Percentiles rank a stretch among this genome's conserved stretches.
phyloP scores from a whole-genome alignment of 2,797 vertebrate genomes.

The Threskiornis aethiopicus region DNA sequence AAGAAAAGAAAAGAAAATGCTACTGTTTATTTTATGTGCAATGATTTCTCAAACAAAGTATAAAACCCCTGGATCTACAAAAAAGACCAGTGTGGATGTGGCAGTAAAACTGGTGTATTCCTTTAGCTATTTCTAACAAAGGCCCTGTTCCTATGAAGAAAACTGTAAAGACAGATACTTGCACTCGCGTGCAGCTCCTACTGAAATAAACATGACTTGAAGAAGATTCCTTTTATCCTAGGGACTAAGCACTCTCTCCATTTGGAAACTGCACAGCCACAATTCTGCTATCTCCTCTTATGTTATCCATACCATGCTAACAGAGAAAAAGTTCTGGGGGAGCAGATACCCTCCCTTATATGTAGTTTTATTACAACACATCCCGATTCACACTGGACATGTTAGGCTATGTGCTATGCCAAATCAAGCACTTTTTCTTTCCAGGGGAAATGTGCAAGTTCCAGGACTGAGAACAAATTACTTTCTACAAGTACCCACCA shows the following conservation, averaged over 20 bases:
- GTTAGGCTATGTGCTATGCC: background rate
- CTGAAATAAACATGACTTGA: constrained; percentile 11
- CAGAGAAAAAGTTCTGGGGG: background rate
- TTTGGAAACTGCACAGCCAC: background rate
- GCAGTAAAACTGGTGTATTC: background rate
- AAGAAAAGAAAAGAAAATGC: background rate
- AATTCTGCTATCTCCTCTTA: background rate
- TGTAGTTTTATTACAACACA: background rate
- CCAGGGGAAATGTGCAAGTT: background rate
- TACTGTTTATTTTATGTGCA: background rate
- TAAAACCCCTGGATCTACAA: background rate
- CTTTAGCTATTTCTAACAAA: background rate
- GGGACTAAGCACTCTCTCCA: background rate
- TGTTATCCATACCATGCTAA: background rate
- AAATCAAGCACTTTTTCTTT: background rate
- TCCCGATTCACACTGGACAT: background rate
- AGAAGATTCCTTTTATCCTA: background rate
- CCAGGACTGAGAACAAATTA: constrained; percentile 1
- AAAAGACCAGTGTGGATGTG: background rate
- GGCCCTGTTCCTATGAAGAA: background rate
- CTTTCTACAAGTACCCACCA: background rate
- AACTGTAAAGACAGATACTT: background rate
- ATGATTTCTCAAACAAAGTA: background rate
- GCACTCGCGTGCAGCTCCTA: background rate
- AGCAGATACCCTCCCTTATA: background rate